Conservation (phyloP, 2,888 invertebrate genomes). For the Ophion costatus region DNA sequence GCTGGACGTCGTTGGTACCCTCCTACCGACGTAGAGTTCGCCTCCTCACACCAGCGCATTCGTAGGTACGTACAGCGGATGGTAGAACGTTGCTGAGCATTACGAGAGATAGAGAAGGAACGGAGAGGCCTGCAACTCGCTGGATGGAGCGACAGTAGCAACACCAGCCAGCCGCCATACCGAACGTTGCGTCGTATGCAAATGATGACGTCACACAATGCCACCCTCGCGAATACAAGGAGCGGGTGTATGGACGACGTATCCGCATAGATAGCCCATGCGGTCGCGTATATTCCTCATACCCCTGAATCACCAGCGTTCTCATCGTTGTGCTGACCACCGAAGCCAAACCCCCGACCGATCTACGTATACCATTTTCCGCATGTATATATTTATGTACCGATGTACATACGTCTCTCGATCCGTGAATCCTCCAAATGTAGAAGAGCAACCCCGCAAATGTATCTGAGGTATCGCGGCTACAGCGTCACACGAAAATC, state of each 20-base stretch:
- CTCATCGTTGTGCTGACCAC: slow-evolving; percentile 58
- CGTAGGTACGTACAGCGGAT: slow-evolving; percentile 42
- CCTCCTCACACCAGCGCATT: slow-evolving; percentile 57
- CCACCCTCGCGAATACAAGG: slow-evolving; percentile 75
- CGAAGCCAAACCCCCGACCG: slow-evolving; percentile 43
- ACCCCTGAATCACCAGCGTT: slow-evolving; percentile 47
- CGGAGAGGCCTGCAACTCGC: slow-evolving; percentile 65
- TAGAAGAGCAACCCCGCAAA: slow-evolving; percentile 36
- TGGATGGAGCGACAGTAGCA: slow-evolving; percentile 75
- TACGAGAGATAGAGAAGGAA: slow-evolving; percentile 68
- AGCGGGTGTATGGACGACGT: slow-evolving; percentile 74
- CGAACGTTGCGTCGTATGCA: slow-evolving; percentile 80
- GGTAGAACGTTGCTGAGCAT: slow-evolving; percentile 48
- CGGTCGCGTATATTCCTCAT: slow-evolving; percentile 48
- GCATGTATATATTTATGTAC: neutral
- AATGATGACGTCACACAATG: slow-evolving; percentile 83
- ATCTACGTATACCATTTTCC: slow-evolving; percentile 54
- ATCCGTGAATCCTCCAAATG: slow-evolving; percentile 54
- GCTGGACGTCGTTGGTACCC: slow-evolving; percentile 60
- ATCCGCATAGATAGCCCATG: slow-evolving; percentile 76
- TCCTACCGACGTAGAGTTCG: slow-evolving; percentile 48
- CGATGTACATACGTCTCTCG: slow-evolving; percentile 3
- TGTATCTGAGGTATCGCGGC: slow-evolving; percentile 37
- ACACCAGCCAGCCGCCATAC: slow-evolving; percentile 66
- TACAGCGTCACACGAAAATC: slow-evolving; percentile 44